Conservation (phyloP, 2,797 vertebrate genomes). For the Epinephelus malabaricus region DNA sequence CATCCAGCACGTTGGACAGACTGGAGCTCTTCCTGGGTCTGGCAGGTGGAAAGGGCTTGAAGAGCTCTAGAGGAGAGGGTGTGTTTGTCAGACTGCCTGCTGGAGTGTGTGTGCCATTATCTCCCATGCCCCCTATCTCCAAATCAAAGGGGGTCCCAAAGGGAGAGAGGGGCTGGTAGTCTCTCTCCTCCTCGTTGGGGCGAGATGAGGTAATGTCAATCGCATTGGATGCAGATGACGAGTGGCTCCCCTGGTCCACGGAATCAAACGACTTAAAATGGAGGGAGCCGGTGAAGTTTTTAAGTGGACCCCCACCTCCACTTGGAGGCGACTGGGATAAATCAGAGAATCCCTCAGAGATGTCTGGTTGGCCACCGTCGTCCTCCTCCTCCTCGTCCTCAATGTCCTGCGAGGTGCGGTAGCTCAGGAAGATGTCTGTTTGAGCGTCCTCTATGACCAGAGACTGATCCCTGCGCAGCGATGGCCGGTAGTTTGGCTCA, state of each 20-base stretch:
- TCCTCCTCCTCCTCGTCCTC: slow-evolving; percentile 79
- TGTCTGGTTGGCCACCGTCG: slow-evolving; percentile 82
- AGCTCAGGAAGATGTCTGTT: slow-evolving; percentile 74
- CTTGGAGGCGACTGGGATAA: slow-evolving; percentile 86
- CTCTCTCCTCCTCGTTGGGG: slow-evolving; percentile 77
- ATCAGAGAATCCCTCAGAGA: slow-evolving; percentile 88
- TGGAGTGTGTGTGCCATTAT: slow-evolving; percentile 85
- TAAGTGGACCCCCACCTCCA: slow-evolving; percentile 64
- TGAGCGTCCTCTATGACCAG: slow-evolving; percentile 71
- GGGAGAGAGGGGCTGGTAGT: slow-evolving; percentile 93
- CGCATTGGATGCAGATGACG: slow-evolving; percentile 86
- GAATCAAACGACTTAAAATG: slow-evolving; percentile 92
- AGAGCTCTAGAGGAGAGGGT: slow-evolving; percentile 92
- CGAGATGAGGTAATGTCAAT: slow-evolving; percentile 78
- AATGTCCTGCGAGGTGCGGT: slow-evolving; percentile 75
- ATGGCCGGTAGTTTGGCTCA: slow-evolving; percentile 65
- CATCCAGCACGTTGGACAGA: slow-evolving; percentile 96
- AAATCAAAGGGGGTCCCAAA: slow-evolving; percentile 91
- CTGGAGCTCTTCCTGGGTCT: slow-evolving; percentile 94
- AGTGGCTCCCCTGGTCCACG: slow-evolving; percentile 85
- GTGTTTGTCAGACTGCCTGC: slow-evolving; percentile 91
- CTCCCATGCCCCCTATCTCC: slow-evolving; percentile 86
- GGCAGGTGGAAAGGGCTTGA: slow-evolving; percentile 89
- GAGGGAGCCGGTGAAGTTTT: slow-evolving; percentile 77
- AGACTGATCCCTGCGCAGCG: slow-evolving; percentile 72